Evolutionary conservation across 2,888 invertebrate species (phyloP).

Genomic region (Hylaea fasciaria): DNA sequence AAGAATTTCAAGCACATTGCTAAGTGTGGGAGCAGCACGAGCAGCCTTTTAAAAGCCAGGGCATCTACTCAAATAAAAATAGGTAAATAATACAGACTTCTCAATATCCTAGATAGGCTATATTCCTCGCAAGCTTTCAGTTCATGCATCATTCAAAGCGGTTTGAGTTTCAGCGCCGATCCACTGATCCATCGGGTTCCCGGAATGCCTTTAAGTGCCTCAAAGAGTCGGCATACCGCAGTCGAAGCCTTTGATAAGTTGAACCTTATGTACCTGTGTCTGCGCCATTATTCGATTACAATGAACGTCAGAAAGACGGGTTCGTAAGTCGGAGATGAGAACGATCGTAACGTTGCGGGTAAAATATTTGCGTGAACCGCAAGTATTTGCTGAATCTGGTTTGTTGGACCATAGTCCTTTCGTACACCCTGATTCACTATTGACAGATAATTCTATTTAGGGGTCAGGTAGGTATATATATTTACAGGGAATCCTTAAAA

Average conservation of each 20-base stretch:
- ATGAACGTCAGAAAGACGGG: neutral
- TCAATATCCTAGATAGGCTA: neutral
- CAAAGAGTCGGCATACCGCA: constrained; percentile 35
- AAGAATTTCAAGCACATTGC: too few species aligned
- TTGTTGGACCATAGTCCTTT: too few species aligned
- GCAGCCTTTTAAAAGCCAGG: too few species aligned
- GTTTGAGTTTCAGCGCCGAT: constrained; percentile 6
- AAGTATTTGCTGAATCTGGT: too few species aligned
- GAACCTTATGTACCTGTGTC: neutral
- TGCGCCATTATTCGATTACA: neutral
- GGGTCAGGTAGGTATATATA: too few species aligned
- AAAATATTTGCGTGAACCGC: too few species aligned
- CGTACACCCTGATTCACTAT: too few species aligned
- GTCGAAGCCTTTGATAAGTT: constrained; percentile 5
- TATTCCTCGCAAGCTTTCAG: neutral
- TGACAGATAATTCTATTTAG: too few species aligned
- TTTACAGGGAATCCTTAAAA: too few species aligned
- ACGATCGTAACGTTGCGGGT: too few species aligned
- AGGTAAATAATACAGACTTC: neutral
- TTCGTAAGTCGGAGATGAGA: neutral
- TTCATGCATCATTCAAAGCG: constrained; percentile 9
- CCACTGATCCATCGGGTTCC: neutral
- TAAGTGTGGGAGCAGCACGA: too few species aligned
- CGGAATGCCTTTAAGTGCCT: constrained; percentile 14
- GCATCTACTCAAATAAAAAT: too few species aligned